These are phyloP conservation scores for Ctenodactylus gundi DNA, from an alignment of 2,113 vertebrate genomes.

Conservation along the genomic window DNA sequence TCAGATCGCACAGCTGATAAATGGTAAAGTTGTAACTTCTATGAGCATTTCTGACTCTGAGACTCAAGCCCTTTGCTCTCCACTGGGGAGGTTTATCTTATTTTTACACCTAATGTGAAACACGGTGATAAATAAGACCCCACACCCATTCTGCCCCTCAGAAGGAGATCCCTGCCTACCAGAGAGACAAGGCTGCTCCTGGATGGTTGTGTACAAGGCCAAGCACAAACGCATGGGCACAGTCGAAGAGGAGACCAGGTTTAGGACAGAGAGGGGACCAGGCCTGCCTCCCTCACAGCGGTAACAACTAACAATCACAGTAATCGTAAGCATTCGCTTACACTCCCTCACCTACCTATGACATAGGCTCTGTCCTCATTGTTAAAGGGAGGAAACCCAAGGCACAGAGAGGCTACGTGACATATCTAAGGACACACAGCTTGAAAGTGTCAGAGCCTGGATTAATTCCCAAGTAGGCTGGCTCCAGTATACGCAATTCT, in stretches of 20 bases:
- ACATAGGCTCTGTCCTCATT: neutral
- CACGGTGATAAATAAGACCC: neutral
- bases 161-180: neutral
- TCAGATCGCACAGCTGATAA: neutral
- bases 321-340: neutral
- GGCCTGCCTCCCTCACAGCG: neutral
- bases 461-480: neutral
- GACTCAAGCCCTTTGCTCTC: neutral
- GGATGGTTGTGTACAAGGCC: neutral
- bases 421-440: neutral
- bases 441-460: neutral
- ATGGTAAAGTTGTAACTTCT: neutral
- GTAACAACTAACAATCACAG: neutral
- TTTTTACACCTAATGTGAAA: neutral
- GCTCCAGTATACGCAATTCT: neutral
- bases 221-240: neutral
- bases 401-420: neutral
- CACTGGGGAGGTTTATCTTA: neutral
- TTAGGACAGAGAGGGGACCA: neutral
- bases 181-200: neutral
- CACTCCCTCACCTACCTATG: neutral
- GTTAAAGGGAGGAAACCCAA: neutral
- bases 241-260: neutral
- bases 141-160: neutral
- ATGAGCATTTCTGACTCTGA: neutral